Base-by-base conservation (phyloP, 2,888 invertebrate genomes). In the Cataglyphis rosenhaueri region DNA sequence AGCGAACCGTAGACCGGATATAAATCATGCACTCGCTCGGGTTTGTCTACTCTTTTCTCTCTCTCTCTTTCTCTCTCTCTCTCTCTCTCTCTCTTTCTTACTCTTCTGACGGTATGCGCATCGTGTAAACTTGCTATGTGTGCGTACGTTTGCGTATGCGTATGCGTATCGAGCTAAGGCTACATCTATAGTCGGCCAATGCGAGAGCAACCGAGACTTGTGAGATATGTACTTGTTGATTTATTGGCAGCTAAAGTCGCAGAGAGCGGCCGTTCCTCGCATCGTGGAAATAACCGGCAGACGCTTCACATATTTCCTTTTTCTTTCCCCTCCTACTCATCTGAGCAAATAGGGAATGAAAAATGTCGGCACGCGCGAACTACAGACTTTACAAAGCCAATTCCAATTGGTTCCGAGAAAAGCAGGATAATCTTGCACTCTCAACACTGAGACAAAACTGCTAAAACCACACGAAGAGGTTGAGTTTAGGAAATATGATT, bases 181-280 rank as follows among this genome's bases (percentile, higher is more conserved):
- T 70, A 70, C 21, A 25, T 83, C 64, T 35, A 61, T 52, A 66
- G 41, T 62, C 83, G 78, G 75, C 85, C 82, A 84, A 83, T 83
- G 74, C 85, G 79, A 65, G 85, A 79, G 86, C 86, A 87, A 86
- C 86, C 78, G 85, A 86, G 62, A 83, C 79, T 71, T 84, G 82
- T 82, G 84, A 84, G 75, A 71, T 82, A 70, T 59, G 82, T 90
- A 90, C 89, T 88, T 88, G 89, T 90, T 91, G 90, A 91, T 91
- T 91, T 91, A 91, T 91, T 84, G 89, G 81, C 84, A 83, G 85
- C 85, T 84, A 85, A 87, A 87, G 86, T 88, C 86, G 84, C 87
- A 82, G 74, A 57, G 68, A 66, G 78, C 12, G 25, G 15, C 32
- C 62, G 70, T 85, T 52, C 79, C 74, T 73, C 73, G 55, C 73